Base-by-base conservation (phyloP, 1,140 invertebrate species). In the Drosophila melanica region DNA sequence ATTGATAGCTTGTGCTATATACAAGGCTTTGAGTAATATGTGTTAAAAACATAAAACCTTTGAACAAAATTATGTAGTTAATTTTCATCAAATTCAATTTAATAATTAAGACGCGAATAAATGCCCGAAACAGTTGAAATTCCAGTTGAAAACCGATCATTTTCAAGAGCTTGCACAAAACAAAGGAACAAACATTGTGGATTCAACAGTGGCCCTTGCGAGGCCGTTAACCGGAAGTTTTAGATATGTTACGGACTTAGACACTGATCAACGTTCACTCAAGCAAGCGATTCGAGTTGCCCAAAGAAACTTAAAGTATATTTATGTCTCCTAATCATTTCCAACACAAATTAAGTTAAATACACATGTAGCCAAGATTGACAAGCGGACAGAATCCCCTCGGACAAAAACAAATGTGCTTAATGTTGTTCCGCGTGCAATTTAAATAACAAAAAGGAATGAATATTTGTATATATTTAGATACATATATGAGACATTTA, bases 381-480 rank as follows among this genome's bases (percentile, higher is more conserved):
- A 44, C 35, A 54, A 53, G 33, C 41, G 41, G 14, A 35, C 23
- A 65, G 51, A 65, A 51, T 58, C 35, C 54, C 42, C 59, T n/a
- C 48, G 20, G 20, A 2, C 48, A 42, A 55, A 33, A 57, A 72
- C 23, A 64, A 37, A 30, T 58, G 54, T 59, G 71, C 57, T 58
- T 41, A 65, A 65, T 69, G 48, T 58, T 67, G 75, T 87, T 87
- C 85, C 84, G 84, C 54, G 51, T 84, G 79, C 84, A 84, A 89
- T 87, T 87, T 87, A 80, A 87, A 87, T 87, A 87, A 89, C 85
- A 89, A 89, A 85, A 73, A 41, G 39, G 50, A 77, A 65, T 62
- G 50, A 67, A 63, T 50, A 2, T 35, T 16, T 33, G 33, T 41
- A 51, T 47, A 41, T 23, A 35, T 48, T 30, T 16, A 54, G 11